phyloP scores from a whole-genome alignment of 1,140 invertebrate species.

The Drosophila bifasciata region DNA sequence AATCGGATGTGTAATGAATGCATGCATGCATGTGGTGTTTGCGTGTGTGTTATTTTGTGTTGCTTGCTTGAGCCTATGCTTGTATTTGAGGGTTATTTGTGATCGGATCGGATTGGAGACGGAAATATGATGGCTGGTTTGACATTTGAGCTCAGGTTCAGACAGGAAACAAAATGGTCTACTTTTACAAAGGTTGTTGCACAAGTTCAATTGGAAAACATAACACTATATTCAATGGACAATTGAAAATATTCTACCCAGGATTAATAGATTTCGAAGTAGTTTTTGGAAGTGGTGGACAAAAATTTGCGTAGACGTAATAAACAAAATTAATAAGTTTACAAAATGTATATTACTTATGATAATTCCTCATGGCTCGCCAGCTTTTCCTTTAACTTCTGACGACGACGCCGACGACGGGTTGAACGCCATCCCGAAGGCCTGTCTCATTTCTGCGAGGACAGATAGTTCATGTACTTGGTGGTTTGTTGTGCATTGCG shows the following conservation, averaged over 20 bases:
- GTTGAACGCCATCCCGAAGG: not conserved
- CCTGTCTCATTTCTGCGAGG: conserved; percentile 71
- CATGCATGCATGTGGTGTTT: conserved; percentile 21
- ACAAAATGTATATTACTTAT: conserved; percentile 9
- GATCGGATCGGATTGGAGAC: conserved; percentile 19
- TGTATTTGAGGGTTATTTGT: conserved; percentile 51
- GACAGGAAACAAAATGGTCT: conserved; percentile 51
- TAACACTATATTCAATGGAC: conserved; percentile 23
- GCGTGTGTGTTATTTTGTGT: conserved; percentile 27
- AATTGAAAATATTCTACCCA: conserved; percentile 16
- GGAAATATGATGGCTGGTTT: too few relatives aligned
- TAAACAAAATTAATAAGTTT: conserved; percentile 45
- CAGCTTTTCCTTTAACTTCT: not conserved
- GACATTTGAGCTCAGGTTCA: conserved; percentile 61
- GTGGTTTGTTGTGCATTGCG: conserved; percentile 82
- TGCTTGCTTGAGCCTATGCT: conserved; percentile 52
- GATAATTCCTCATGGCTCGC: too few relatives aligned
- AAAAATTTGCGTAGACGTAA: conserved; percentile 5
- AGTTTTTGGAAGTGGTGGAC: conserved; percentile 29
- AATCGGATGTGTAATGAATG: conserved; percentile 41
- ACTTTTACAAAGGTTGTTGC: conserved; percentile 10
- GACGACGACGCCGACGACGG: not conserved
- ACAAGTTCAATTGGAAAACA: conserved; percentile 27
- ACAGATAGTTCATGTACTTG: conserved; percentile 83
- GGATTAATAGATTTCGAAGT: conserved; percentile 26